Conservation (phyloP, 2,113 vertebrate genomes). For the Muscicapa adusta region DNA sequence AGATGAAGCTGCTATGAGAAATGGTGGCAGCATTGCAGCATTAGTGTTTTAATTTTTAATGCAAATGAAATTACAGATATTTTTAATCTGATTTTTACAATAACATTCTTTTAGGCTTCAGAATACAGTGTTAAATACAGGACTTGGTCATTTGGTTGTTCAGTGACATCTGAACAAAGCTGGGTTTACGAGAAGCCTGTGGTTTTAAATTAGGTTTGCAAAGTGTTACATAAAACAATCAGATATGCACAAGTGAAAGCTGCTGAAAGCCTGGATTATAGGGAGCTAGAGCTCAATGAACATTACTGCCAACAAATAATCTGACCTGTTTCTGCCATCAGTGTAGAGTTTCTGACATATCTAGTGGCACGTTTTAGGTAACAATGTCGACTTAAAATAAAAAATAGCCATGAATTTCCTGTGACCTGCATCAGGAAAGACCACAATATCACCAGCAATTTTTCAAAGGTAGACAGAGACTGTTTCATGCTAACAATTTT, state of each 20-base stretch:
- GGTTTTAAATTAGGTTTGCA: not conserved
- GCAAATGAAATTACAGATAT: not conserved
- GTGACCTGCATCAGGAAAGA: not conserved
- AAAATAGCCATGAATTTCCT: not conserved
- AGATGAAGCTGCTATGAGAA: not conserved
- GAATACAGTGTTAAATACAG: not conserved
- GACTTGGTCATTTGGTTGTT: not conserved
- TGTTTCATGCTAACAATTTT: not conserved
- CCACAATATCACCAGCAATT: not conserved
- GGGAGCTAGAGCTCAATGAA: not conserved
- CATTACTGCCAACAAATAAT: not conserved
- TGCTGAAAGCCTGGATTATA: not conserved
- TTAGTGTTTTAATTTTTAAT: not conserved
- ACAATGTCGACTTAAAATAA: not conserved
- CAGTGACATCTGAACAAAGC: not conserved
- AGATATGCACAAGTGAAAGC: not conserved
- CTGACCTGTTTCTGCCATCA: not conserved
- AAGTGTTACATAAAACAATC: not conserved
- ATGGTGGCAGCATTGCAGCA: not conserved
- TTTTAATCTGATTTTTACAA: not conserved
- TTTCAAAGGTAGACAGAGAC: not conserved
- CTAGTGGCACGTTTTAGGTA: not conserved
- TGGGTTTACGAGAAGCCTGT: not conserved
- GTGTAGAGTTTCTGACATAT: not conserved
- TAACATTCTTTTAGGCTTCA: not conserved